Evolutionary conservation across 2,888 invertebrate genomes (phyloP).

Genomic region (Alentia gelatinosa): DNA sequence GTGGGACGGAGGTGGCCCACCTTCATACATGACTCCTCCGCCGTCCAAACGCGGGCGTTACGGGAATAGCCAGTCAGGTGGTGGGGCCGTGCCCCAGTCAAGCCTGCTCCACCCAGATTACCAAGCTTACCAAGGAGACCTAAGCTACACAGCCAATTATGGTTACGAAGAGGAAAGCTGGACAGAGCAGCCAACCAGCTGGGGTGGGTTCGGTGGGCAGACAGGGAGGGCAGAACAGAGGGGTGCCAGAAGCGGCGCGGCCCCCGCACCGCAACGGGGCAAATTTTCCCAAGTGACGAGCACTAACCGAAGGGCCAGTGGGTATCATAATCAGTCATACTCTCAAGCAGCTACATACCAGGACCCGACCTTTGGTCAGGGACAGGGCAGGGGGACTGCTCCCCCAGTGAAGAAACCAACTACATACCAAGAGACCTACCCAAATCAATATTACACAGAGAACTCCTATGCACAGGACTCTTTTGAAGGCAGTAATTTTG

Average conservation of each 20-base stretch:
- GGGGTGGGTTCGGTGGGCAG: not conserved
- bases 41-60: slow-evolving; percentile 10
- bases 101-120: not conserved
- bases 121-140: not conserved
- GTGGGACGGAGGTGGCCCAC: slow-evolving; percentile 1
- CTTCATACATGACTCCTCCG: not conserved
- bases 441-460: too few relatives aligned
- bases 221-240: not conserved
- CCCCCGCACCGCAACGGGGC: too few relatives aligned
- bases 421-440: too few relatives aligned
- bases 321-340: too few relatives aligned
- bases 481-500: too few relatives aligned
- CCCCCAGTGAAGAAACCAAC: too few relatives aligned
- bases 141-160: not conserved
- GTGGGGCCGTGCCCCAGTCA: not conserved
- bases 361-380: not conserved
- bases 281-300: too few relatives aligned
- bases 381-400: not conserved
- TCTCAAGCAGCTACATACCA: not conserved
- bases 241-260: too few relatives aligned
- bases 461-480: too few relatives aligned
- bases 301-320: too few relatives aligned
- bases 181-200: not conserved
- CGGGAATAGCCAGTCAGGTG: not conserved
- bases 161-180: not conserved